Evolutionary conservation across 2,797 vertebrate species (phyloP).

Genomic region (Cirrhinus molitorella): DNA sequence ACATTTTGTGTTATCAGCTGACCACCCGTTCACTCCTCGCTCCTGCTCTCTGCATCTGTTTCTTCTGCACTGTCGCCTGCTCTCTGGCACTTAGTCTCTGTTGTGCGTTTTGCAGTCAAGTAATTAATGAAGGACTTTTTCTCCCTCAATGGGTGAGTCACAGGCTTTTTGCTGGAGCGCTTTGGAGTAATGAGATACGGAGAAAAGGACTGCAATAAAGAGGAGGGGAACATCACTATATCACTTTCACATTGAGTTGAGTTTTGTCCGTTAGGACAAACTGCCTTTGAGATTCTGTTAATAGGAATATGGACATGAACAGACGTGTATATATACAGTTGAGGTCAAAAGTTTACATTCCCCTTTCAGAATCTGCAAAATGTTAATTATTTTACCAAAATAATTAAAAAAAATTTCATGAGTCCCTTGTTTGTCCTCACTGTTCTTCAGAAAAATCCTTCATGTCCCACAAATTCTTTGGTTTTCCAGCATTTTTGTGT

Average conservation of each 20-base stretch:
- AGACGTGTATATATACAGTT: background rate
- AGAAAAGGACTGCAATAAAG: slow-evolving; percentile 36
- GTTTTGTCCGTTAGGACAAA: background rate
- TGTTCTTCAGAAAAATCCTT: no score
- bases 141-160: slow-evolving; percentile 64
- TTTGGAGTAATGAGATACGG: slow-evolving; percentile 59
- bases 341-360: no score
- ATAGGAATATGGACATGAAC: background rate
- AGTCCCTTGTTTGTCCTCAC: no score
- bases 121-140: slow-evolving; percentile 65
- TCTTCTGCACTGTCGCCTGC: slow-evolving; percentile 37
- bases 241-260: slow-evolving; percentile 6
- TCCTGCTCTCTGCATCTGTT: slow-evolving; percentile 4
- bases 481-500: no score
- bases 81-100: slow-evolving; percentile 43
- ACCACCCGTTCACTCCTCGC: slow-evolving; percentile 23
- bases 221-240: background rate
- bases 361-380: no score
- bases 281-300: slow-evolving; percentile 8
- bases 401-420: no score
- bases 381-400: no score
- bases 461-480: no score
- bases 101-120: slow-evolving; percentile 55
- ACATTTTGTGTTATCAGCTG: slow-evolving; percentile 28
- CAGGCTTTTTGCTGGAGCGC: slow-evolving; percentile 52